phyloP scores from a whole-genome alignment of 2,888 invertebrate species.

The Thecophora atra region DNA sequence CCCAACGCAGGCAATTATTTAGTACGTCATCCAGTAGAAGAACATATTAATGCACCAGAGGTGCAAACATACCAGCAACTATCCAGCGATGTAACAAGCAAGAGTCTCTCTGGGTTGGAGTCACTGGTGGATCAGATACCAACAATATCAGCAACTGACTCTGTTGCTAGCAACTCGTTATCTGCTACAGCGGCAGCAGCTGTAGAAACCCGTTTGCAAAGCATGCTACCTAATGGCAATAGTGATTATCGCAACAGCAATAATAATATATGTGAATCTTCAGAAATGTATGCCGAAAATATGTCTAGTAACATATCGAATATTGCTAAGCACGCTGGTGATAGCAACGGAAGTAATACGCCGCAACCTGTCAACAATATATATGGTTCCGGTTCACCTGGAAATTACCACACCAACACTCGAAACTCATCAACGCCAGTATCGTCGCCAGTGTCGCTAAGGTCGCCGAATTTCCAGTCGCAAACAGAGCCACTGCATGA shows the following conservation, averaged over 20 bases:
- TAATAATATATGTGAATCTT: slow-evolving; percentile 39
- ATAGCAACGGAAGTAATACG: slow-evolving; percentile 38
- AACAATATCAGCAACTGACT: slow-evolving; percentile 80
- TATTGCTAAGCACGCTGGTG: slow-evolving; percentile 11
- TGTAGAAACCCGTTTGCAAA: slow-evolving; percentile 53
- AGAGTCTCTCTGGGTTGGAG: slow-evolving; percentile 86
- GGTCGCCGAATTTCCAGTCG: slow-evolving; percentile 36
- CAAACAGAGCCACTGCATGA: slow-evolving; percentile 22
- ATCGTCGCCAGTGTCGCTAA: slow-evolving; percentile 36
- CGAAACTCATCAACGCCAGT: slow-evolving; percentile 36
- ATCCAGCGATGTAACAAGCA: slow-evolving; percentile 77
- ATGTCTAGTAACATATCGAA: slow-evolving; percentile 35
- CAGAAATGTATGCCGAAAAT: slow-evolving; percentile 17
- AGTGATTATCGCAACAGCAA: slow-evolving; percentile 43
- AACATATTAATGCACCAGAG: slow-evolving; percentile 2
- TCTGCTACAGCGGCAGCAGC: slow-evolving; percentile 51
- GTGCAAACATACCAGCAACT: slow-evolving; percentile 1
- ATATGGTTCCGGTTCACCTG: slow-evolving; percentile 34
- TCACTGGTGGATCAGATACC: slow-evolving; percentile 92
- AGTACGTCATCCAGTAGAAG: slow-evolving; percentile 5
- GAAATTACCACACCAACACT: slow-evolving; percentile 36
- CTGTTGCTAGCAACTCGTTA: slow-evolving; percentile 42
- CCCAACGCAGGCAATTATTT: slow-evolving; percentile 27
- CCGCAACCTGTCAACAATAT: slow-evolving; percentile 31
- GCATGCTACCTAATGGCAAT: slow-evolving; percentile 1